These are phyloP conservation scores for Rotaria socialis DNA, from an alignment of 2,888 invertebrate genomes.

Conservation along the genomic window DNA sequence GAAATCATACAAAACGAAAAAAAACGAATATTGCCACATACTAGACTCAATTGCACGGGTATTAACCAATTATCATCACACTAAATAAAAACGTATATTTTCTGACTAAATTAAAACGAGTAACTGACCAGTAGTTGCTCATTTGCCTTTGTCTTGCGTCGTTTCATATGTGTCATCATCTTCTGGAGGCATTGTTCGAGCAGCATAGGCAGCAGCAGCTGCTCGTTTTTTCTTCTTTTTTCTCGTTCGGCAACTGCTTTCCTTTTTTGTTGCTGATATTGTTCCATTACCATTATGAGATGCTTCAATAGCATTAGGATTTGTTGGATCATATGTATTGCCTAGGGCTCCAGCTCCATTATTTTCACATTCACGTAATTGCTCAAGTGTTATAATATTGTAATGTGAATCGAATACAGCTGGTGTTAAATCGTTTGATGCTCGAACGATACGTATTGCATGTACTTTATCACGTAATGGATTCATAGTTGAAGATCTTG, in stretches of 20 bases:
- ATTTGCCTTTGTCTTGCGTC: not conserved
- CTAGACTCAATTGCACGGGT: slow-evolving; percentile 1
- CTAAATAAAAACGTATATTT: not conserved
- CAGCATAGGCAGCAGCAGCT: not conserved
- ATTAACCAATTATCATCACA: not conserved
- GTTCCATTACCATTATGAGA: not conserved
- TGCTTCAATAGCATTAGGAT: not conserved
- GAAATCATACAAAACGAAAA: not conserved
- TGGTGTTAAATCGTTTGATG: slow-evolving; percentile 34
- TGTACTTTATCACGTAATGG: slow-evolving; percentile 32
- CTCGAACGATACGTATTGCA: slow-evolving; percentile 33
- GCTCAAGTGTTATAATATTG: slow-evolving; percentile 27
- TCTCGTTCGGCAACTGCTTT: not conserved
- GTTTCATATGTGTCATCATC: not conserved
- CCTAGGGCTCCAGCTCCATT: not conserved
- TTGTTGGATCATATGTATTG: not conserved
- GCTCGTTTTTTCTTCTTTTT: slow-evolving; percentile 33
- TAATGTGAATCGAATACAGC: slow-evolving; percentile 36
- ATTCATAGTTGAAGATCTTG: not conserved
- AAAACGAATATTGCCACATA: not conserved
- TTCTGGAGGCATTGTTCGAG: not conserved
- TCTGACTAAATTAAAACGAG: not conserved
- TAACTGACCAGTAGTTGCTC: not conserved
- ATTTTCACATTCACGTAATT: slow-evolving; percentile 35
- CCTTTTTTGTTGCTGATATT: not conserved